A percentile compares a stretch with the other conserved stretches of the same genome.
phyloP scores from a whole-genome alignment of 2,888 invertebrate genomes.

The Coelopa pilipes region DNA sequence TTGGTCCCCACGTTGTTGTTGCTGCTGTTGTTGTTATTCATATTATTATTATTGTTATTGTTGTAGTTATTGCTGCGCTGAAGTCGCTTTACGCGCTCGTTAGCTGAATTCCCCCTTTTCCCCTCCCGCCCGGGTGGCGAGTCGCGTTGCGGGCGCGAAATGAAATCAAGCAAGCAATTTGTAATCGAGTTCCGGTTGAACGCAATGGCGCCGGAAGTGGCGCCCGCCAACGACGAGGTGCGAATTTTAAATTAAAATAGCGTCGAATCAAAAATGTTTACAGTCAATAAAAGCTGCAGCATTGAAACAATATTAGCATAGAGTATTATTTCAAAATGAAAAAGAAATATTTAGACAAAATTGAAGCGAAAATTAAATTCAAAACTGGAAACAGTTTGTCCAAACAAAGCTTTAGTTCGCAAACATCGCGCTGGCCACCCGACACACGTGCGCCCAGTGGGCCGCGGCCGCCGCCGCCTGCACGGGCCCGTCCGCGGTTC shows the following conservation, averaged over 20 bases:
- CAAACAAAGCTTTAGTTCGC: too few relatives aligned
- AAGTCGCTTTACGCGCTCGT: not conserved
- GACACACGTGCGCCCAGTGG: not conserved
- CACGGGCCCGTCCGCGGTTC: conserved; percentile 13
- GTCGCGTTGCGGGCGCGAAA: not conserved
- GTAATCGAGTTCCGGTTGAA: conserved; percentile 36
- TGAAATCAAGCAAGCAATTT: conserved; percentile 33
- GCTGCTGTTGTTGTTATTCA: not conserved
- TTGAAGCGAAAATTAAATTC: too few relatives aligned
- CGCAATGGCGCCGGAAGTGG: not conserved
- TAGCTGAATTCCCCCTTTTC: not conserved
- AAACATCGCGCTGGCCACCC: too few relatives aligned
- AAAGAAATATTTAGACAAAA: too few relatives aligned
- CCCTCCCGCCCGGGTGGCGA: not conserved
- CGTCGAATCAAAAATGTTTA: not conserved
- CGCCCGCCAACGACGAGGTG: too few relatives aligned
- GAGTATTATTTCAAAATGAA: too few relatives aligned
- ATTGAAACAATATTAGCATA: too few relatives aligned
- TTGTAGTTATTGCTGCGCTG: not conserved
- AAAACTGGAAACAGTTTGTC: too few relatives aligned
- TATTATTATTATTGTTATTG: too few relatives aligned
- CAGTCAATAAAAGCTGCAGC: too few relatives aligned
- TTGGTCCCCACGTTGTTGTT: not conserved
- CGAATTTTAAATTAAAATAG: too few relatives aligned
- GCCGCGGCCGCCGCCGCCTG: not conserved